phyloP scores from a whole-genome alignment of 2,113 vertebrate species.

The Scopus umbretta region DNA sequence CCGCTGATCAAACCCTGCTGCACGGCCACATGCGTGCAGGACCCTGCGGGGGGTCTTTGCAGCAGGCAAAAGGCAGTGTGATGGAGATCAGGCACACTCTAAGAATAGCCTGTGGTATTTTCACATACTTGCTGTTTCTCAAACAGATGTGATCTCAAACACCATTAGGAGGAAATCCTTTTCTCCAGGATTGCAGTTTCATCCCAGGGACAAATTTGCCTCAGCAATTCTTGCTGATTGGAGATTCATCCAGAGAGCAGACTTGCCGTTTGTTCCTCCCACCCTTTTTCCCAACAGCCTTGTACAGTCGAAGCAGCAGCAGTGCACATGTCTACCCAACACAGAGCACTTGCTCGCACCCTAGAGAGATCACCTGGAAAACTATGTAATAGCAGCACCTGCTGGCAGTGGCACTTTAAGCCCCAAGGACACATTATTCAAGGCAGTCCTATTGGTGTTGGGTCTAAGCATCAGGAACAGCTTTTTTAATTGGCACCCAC shows the following conservation, averaged over 20 bases:
- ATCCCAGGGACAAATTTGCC: not conserved
- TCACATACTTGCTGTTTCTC: not conserved
- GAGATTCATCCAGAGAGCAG: not conserved
- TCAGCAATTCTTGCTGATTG: not conserved
- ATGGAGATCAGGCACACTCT: not conserved
- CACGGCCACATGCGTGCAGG: rapidly evolving
- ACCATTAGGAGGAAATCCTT: not conserved
- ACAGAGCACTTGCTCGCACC: not conserved
- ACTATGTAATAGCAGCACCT: not conserved
- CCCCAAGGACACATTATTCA: rapidly evolving
- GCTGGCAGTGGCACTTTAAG: not conserved
- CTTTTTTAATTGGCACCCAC: not conserved
- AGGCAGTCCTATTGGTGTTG: not conserved
- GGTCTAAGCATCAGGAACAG: not conserved
- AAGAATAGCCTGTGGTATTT: not conserved
- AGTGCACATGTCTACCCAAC: not conserved
- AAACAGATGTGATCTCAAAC: not conserved
- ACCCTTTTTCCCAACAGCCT: not conserved
- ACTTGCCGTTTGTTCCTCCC: not conserved
- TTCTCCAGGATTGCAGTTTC: not conserved
- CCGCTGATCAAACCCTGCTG: not conserved
- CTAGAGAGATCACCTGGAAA: not conserved
- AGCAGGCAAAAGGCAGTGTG: not conserved
- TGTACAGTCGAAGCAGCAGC: not conserved
- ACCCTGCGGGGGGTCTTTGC: not conserved